These are phyloP conservation scores for Alentia gelatinosa DNA, from an alignment of 2,888 invertebrate species.

Conservation along the genomic window DNA sequence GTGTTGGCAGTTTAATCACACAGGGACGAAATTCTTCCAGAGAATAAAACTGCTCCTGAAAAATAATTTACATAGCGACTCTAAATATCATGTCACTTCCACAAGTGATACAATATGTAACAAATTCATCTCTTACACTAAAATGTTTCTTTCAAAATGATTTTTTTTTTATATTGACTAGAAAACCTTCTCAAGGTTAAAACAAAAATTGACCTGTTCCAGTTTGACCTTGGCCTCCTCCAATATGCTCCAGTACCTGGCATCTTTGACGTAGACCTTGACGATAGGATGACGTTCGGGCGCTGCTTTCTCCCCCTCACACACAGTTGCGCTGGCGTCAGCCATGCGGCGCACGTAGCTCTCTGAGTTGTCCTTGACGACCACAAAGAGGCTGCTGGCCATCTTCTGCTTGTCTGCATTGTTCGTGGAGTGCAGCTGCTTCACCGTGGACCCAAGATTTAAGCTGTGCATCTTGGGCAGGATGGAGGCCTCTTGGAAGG, in stretches of 20 bases:
- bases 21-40: no score
- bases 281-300: background rate
- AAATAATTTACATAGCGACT: no score
- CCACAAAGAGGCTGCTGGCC: conserved; percentile 37
- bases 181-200: conserved; percentile 31
- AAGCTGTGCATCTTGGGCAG: conserved; percentile 25
- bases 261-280: conserved; percentile 36
- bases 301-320: background rate
- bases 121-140: background rate
- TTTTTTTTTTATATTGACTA: background rate
- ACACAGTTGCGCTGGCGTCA: background rate
- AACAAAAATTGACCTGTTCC: conserved; percentile 28
- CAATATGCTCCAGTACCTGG: background rate
- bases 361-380: conserved; percentile 44
- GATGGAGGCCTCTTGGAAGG: conserved; percentile 5
- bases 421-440: conserved; percentile 41
- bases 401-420: conserved; percentile 47
- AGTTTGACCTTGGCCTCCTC: conserved; percentile 35
- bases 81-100: no score
- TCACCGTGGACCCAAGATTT: conserved; percentile 21
- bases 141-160: background rate
- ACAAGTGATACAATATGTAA: no score
- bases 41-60: no score
- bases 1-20: no score
- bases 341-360: conserved; percentile 37